These are phyloP conservation scores for Macquaria australasica DNA, from an alignment of 2,113 vertebrate genomes.

Conservation along the genomic window DNA sequence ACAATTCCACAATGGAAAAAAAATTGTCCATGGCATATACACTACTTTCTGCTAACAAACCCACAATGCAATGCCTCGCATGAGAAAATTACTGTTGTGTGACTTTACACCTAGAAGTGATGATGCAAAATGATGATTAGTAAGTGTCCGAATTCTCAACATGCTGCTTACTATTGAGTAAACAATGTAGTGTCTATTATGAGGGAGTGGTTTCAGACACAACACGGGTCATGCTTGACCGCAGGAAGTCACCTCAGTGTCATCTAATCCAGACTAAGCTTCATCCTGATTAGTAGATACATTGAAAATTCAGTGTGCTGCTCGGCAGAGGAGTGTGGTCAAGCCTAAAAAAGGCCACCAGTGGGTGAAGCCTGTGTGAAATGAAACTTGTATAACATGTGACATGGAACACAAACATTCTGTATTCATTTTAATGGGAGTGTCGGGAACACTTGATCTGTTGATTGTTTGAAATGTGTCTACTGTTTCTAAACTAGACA, in stretches of 20 bases:
- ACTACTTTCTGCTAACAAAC: not conserved
- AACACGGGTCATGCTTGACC: not conserved
- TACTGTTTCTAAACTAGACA: conserved; percentile 43
- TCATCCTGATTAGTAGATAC: conserved; percentile 2
- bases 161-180: not conserved
- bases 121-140: not conserved
- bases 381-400: not conserved
- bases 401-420: conserved; percentile 32
- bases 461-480: conserved; percentile 52
- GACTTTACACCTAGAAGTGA: not conserved
- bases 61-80: too few relatives aligned
- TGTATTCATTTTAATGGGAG: conserved; percentile 31
- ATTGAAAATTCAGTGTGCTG: not conserved
- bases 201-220: not conserved
- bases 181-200: not conserved
- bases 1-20: not conserved
- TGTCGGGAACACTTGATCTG: conserved; percentile 55
- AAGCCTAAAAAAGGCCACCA: not conserved
- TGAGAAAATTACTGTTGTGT: too few relatives aligned
- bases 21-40: not conserved
- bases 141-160: not conserved
- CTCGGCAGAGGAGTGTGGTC: not conserved
- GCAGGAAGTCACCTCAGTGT: not conserved
- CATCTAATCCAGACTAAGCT: not conserved
- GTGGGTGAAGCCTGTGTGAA: conserved; percentile 25